A percentile compares a stretch with the other conserved stretches of the same genome.
Evolutionary conservation across 2,113 vertebrate species (phyloP).

Genomic region (Gallinago jamesoni): DNA sequence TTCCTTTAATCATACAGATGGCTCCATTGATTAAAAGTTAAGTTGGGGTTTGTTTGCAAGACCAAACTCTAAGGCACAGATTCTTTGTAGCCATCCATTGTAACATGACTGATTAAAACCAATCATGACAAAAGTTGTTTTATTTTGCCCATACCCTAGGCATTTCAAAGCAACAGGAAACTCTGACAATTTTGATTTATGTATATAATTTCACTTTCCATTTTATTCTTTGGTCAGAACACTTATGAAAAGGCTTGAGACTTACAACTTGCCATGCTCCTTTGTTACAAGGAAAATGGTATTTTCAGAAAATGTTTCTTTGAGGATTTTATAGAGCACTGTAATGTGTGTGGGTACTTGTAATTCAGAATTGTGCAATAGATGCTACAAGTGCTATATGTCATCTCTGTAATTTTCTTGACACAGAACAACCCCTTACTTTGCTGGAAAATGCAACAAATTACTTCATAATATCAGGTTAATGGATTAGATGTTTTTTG

Average conservation of each 20-base stretch:
- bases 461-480: conserved; percentile 13
- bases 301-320: neutral
- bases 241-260: neutral
- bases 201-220: neutral
- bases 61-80: neutral
- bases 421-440: neutral
- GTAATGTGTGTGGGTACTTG: neutral
- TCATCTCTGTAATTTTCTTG: neutral
- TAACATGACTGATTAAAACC: neutral
- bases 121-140: neutral
- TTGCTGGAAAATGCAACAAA: neutral
- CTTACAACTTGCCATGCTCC: neutral
- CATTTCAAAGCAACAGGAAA: neutral
- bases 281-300: neutral
- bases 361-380: neutral
- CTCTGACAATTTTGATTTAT: neutral
- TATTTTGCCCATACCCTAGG: neutral
- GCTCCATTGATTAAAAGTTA: neutral
- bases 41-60: neutral
- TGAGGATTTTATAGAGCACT: neutral
- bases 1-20: neutral
- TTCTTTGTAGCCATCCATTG: neutral
- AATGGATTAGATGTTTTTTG: neutral
- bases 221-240: neutral
- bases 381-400: neutral